A percentile compares a stretch with the other conserved stretches of the same genome.
phyloP scores from a whole-genome alignment of 1,140 invertebrate species.

The Bombus superbus region DNA sequence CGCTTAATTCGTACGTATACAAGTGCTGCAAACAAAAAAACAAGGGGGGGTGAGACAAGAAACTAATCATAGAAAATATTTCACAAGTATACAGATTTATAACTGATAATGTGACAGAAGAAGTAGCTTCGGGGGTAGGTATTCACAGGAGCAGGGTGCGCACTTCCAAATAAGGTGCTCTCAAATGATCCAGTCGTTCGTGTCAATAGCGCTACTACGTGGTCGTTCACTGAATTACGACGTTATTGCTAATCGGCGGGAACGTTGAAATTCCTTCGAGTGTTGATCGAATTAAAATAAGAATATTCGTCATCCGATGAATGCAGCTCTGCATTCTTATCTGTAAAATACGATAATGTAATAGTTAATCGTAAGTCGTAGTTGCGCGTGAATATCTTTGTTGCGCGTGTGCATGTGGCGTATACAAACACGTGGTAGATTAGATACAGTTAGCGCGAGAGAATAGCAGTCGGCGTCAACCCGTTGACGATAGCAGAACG shows the following conservation, averaged over 20 bases:
- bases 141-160: conserved; percentile 67
- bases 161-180: conserved; percentile 81
- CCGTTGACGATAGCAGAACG: conserved; percentile 39
- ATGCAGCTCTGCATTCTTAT: conserved; percentile 1
- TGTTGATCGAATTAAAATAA: not conserved
- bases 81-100: conserved; percentile 9
- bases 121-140: conserved; percentile 42
- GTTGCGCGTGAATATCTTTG: not conserved
- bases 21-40: conserved; percentile 13
- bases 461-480: conserved; percentile 37
- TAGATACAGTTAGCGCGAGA: conserved; percentile 44
- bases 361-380: not conserved
- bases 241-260: conserved; percentile 45
- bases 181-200: conserved; percentile 63
- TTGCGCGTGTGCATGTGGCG: not conserved
- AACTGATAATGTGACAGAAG: not conserved
- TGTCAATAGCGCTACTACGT: conserved; percentile 69
- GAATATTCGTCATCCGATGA: not conserved
- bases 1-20: not conserved
- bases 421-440: conserved; percentile 42
- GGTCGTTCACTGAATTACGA: conserved; percentile 59
- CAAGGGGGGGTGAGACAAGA: not conserved
- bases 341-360: not conserved
- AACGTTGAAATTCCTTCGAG: conserved; percentile 44
- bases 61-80: not conserved